These are phyloP conservation scores for Glomeris maerens DNA, from an alignment of 1,140 invertebrate genomes.

Conservation along the genomic window DNA sequence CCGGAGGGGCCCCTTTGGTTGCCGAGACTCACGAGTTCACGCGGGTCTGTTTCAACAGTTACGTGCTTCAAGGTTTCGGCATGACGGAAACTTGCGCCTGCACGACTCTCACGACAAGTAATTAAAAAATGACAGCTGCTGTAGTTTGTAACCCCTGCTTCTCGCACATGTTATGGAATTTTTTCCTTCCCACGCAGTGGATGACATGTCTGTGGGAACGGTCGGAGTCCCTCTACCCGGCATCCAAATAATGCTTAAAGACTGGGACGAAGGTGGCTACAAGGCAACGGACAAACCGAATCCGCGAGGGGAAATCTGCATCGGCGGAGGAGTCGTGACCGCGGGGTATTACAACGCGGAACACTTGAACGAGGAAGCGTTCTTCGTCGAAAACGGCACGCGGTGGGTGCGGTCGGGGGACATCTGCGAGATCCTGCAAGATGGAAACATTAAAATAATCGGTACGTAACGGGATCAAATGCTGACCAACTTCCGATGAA, in stretches of 20 bases:
- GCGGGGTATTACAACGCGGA: slow-evolving; percentile 86
- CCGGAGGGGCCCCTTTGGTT: slow-evolving; percentile 88
- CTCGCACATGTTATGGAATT: not conserved
- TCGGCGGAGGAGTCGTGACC: slow-evolving; percentile 80
- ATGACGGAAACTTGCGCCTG: slow-evolving; percentile 92
- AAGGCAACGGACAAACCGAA: slow-evolving; percentile 71
- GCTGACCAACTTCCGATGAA: too few relatives aligned
- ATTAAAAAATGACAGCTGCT: slow-evolving; percentile 10
- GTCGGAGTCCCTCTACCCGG: slow-evolving; percentile 79
- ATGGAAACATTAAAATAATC: slow-evolving; percentile 92
- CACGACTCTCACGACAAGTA: slow-evolving; percentile 74
- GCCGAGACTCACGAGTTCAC: slow-evolving; percentile 90
- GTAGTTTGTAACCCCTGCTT: not conserved
- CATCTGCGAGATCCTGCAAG: slow-evolving; percentile 79
- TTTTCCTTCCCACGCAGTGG: slow-evolving; percentile 21
- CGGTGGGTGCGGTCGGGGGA: slow-evolving; percentile 93
- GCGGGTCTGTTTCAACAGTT: slow-evolving; percentile 78
- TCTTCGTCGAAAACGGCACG: slow-evolving; percentile 60
- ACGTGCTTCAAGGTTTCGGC: slow-evolving; percentile 88
- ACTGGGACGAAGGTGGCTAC: slow-evolving; percentile 95
- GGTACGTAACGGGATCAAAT: slow-evolving; percentile 42
- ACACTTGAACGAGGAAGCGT: slow-evolving; percentile 81
- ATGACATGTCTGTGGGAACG: slow-evolving; percentile 59
- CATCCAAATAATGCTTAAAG: slow-evolving; percentile 69
- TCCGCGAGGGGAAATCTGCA: slow-evolving; percentile 82